Evolutionary conservation across 2,888 invertebrate genomes (phyloP), one percentile per base, ranked within the genome.

Genomic region (Hyalella azteca): DNA sequence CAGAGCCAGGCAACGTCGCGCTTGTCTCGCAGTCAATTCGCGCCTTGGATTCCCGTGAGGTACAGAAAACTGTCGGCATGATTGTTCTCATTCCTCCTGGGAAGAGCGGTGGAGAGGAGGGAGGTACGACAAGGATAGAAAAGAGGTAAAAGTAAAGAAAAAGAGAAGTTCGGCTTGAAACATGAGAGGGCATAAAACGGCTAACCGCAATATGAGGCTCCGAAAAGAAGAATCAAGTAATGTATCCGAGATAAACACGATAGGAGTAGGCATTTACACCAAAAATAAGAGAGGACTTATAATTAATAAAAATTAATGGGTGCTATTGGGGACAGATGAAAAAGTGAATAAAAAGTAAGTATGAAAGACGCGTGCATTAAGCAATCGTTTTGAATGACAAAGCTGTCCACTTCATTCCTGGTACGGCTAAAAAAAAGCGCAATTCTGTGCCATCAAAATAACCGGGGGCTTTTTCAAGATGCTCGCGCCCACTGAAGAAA

Each of bases 71-170:
- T 54, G 54, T 26, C 54, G 54, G 54, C 54, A 54, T 54, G 54
- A 54, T 54, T 54, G 54, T 54, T 54, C n/a, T n/a, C n/a, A n/a
- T n/a, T 54, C 54, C 54, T 29, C 54, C 29, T 29, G 54, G 54
- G 54, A 54, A 54, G 54, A 26, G 54, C 11, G 54, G 26, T 54
- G 26, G 29, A n/a, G n/a, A 13, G 54, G 54, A 54, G 9, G 26
- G 54, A 22, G 9, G 54, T 54, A 22, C 54, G 29, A 54, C 22
- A 54, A 54, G n/a, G 54, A 22, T 22, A 11, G 54, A 54, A 54
- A 26, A 11, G 54, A 54, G 29, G 26, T 22, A 54, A 22, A 11
- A 54, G 54, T 9, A 29, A 54, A 54, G 26, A 29, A 54, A 22
- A 11, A 54, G 54, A 13, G 54, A 54, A 54, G 22, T 26, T n/a